Conservation (phyloP, 92 coral and sea anemone species). For the Epizoanthus fatuus region DNA sequence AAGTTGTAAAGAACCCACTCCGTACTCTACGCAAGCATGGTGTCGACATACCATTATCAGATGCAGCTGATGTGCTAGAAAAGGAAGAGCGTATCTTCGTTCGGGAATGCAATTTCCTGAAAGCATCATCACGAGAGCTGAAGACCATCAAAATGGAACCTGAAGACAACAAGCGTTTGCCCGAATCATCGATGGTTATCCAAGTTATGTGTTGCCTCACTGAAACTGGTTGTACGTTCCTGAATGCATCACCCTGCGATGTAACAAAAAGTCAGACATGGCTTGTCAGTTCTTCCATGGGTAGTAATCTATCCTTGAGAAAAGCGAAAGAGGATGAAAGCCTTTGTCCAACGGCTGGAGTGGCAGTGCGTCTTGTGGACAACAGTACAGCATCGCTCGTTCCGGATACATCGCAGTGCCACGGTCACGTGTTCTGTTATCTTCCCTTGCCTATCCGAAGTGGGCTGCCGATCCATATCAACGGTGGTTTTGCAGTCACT, state of each 20-base stretch:
- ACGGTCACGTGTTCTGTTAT: constrained; percentile 67
- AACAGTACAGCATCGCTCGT: background rate
- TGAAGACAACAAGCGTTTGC: background rate
- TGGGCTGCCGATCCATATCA: constrained; percentile 76
- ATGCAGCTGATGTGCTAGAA: constrained; percentile 43
- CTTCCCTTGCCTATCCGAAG: constrained; percentile 87
- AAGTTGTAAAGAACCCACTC: constrained; percentile 60
- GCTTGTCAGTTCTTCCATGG: constrained; percentile 87
- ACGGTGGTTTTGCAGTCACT: constrained; percentile 84
- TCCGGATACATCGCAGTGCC: background rate
- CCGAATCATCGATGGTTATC: constrained; percentile 56
- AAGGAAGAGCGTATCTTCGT: constrained; percentile 61
- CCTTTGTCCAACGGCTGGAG: constrained; percentile 86
- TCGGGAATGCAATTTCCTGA: constrained; percentile 69
- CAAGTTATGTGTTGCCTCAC: constrained; percentile 32
- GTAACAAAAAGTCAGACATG: constrained; percentile 26
- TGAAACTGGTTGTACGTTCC: constrained; percentile 42
- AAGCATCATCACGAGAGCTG: constrained; percentile 61
- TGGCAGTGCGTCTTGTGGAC: constrained; percentile 68
- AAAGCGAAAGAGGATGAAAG: constrained; percentile 61
- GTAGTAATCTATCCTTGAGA: constrained; percentile 61
- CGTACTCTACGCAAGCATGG: constrained; percentile 40
- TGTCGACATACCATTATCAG: constrained; percentile 54
- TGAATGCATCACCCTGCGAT: background rate
- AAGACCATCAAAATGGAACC: background rate